Evolutionary conservation across 2,888 invertebrate species (phyloP).

Genomic region (Agrochola litura): DNA sequence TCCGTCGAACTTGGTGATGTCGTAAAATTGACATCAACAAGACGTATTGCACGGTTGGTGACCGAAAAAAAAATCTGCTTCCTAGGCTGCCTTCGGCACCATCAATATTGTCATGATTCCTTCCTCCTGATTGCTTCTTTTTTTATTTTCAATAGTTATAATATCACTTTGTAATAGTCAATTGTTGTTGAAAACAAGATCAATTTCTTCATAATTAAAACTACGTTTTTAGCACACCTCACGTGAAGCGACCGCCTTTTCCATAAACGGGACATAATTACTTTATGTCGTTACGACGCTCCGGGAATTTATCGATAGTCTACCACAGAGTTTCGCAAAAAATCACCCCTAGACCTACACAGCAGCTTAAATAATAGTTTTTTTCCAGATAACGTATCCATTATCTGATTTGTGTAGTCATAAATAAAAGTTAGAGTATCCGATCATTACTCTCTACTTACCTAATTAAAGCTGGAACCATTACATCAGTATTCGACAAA

Average conservation of each 20-base stretch:
- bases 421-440: slow-evolving; percentile 52
- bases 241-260: not conserved
- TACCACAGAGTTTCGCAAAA: not conserved
- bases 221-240: not conserved
- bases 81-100: not conserved
- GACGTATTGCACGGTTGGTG: not conserved
- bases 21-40: not conserved
- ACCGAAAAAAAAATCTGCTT: not conserved
- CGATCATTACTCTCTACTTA: slow-evolving; percentile 59
- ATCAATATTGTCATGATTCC: not conserved
- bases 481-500: slow-evolving; percentile 61
- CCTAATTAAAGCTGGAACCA: slow-evolving; percentile 56
- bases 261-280: slow-evolving; percentile 9
- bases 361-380: slow-evolving; percentile 28
- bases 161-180: not conserved
- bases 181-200: not conserved
- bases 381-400: slow-evolving; percentile 17
- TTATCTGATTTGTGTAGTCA: slow-evolving; percentile 42
- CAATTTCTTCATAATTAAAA: slow-evolving; percentile 2
- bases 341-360: not conserved
- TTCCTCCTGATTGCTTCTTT: not conserved
- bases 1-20: not conserved
- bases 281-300: not conserved
- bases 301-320: slow-evolving; percentile 3
- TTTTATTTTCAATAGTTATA: not conserved